Percentiles rank a stretch among this genome's conserved stretches.
Evolutionary conservation across 2,797 vertebrate genomes (phyloP).

Genomic region (Sebastes reedi): DNA sequence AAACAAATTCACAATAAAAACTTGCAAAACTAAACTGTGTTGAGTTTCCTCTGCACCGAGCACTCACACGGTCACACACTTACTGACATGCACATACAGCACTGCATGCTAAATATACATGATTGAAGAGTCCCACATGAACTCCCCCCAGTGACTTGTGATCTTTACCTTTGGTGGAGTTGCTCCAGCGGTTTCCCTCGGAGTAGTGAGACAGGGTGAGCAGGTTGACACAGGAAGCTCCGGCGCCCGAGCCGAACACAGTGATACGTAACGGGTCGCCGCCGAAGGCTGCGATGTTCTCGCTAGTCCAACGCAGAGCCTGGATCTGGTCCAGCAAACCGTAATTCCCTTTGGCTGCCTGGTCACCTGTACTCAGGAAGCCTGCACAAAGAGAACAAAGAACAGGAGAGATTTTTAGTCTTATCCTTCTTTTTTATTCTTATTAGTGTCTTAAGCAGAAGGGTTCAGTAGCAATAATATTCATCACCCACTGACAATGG

Average conservation of each 20-base stretch:
- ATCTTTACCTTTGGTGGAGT: constrained; percentile 97
- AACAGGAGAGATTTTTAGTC: neutral
- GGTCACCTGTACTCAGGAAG: constrained; percentile 98
- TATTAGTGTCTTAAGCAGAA: neutral
- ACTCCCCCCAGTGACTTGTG: neutral
- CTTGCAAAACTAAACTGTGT: neutral
- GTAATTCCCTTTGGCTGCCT: constrained; percentile 98
- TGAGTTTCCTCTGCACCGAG: neutral
- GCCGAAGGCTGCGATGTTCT: constrained; percentile 98
- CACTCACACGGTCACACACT: neutral
- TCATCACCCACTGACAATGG: neutral
- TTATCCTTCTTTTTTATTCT: neutral
- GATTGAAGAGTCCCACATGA: neutral
- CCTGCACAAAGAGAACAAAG: constrained; percentile 79
- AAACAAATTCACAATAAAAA: neutral
- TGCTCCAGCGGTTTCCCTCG: constrained; percentile 99
- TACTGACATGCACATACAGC: neutral
- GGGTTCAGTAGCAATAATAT: neutral
- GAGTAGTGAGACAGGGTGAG: constrained; percentile 99
- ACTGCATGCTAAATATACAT: neutral
- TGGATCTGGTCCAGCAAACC: constrained; percentile 97
- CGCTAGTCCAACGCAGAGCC: constrained; percentile 98
- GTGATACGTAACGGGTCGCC: constrained; percentile 98
- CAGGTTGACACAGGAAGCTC: constrained; percentile 98
- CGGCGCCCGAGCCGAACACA: constrained; percentile 98